phyloP scores from a whole-genome alignment of 2,888 invertebrate species.

The Ischnura elegans region DNA sequence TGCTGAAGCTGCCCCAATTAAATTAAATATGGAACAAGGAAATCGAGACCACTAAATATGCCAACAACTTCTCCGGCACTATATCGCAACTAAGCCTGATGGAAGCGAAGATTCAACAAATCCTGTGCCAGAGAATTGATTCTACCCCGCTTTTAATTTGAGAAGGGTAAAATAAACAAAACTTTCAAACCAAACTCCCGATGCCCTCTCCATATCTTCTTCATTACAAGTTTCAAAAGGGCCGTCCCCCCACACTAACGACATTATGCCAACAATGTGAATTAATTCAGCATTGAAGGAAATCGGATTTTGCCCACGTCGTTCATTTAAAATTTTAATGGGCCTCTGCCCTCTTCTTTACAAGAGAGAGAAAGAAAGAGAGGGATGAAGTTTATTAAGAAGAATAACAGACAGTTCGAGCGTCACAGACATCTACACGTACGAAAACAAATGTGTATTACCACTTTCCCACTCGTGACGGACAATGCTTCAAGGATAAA shows the following conservation, averaged over 20 bases:
- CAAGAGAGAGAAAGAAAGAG: neutral
- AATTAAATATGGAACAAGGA: conserved; percentile 43
- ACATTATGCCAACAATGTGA: conserved; percentile 50
- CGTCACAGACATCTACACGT: conserved; percentile 22
- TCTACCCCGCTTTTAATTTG: conserved; percentile 32
- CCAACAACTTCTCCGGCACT: neutral
- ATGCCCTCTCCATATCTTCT: conserved; percentile 39
- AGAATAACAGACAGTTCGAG: conserved; percentile 16
- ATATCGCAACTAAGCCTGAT: conserved; percentile 58
- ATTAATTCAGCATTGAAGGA: conserved; percentile 59
- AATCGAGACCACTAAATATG: conserved; percentile 38
- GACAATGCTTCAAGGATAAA: neutral
- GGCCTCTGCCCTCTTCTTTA: neutral
- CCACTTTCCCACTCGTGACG: neutral
- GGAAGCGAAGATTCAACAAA: conserved; percentile 44
- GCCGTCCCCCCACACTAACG: conserved; percentile 32
- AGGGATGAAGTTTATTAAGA: conserved; percentile 24
- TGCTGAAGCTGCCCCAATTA: neutral
- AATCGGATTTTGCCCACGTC: conserved; percentile 52
- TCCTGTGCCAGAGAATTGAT: conserved; percentile 24
- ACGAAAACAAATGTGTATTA: conserved; percentile 41
- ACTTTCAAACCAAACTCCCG: conserved; percentile 47
- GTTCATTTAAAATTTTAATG: conserved; percentile 61
- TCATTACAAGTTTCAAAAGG: conserved; percentile 57
- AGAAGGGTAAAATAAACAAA: conserved; percentile 55